These are phyloP conservation scores for Chymomyza costata DNA, from an alignment of 1,140 invertebrate species.

Conservation along the genomic window DNA sequence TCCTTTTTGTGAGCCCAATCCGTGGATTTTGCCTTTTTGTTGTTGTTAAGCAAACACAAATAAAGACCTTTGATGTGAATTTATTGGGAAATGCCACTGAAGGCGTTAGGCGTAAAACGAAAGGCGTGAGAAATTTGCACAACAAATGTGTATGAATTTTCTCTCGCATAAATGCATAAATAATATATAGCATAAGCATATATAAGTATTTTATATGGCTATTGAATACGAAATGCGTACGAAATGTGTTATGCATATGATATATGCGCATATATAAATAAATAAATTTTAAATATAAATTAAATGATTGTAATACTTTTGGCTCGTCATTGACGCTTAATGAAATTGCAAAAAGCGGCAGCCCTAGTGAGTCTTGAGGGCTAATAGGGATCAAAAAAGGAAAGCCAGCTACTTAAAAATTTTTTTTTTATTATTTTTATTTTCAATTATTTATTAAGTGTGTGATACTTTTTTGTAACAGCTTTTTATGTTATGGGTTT, in stretches of 20 bases:
- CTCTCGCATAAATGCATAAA: slow-evolving; percentile 55
- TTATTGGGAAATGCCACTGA: slow-evolving; percentile 60
- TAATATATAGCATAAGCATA: slow-evolving; percentile 33
- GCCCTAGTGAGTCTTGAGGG: too few relatives aligned
- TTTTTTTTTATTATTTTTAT: too few relatives aligned
- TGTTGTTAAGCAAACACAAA: slow-evolving; percentile 69
- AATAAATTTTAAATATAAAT: too few relatives aligned
- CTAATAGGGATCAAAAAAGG: too few relatives aligned
- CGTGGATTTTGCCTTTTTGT: slow-evolving; percentile 46
- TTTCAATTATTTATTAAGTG: too few relatives aligned
- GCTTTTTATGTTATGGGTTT: too few relatives aligned
- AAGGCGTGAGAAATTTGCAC: slow-evolving; percentile 70
- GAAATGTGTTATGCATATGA: slow-evolving; percentile 28
- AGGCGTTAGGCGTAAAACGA: slow-evolving; percentile 5
- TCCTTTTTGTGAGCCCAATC: too few relatives aligned
- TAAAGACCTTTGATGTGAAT: slow-evolving; percentile 74
- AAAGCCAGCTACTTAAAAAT: too few relatives aligned
- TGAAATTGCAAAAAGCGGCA: too few relatives aligned
- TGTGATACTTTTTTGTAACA: too few relatives aligned
- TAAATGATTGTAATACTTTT: too few relatives aligned
- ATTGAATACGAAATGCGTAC: slow-evolving; percentile 47
- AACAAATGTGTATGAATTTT: slow-evolving; percentile 72
- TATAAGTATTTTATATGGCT: slow-evolving; percentile 25
- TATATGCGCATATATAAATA: slow-evolving; percentile 56
- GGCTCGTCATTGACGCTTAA: too few relatives aligned